Percentiles rank a stretch among this genome's conserved stretches.
These are phyloP conservation scores for Phyllotreta striolata DNA, from an alignment of 2,888 invertebrate species.

Conservation along the genomic window DNA sequence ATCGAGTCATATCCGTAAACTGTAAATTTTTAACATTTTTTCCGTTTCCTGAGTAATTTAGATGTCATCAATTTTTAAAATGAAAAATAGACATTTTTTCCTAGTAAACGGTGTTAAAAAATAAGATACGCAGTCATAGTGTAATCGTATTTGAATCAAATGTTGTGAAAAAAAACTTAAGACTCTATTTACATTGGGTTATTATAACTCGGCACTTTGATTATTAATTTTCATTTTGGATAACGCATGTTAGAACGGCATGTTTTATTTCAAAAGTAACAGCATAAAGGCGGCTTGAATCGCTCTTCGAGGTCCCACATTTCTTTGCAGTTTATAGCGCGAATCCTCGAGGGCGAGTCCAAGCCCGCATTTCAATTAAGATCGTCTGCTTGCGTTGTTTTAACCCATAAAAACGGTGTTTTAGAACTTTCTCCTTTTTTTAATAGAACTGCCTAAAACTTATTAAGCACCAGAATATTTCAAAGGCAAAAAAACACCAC, in stretches of 20 bases:
- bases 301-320: no score
- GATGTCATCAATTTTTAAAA: conserved; percentile 31
- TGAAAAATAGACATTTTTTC: conserved; percentile 31
- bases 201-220: conserved; percentile 2
- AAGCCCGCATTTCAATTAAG: no score
- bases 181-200: conserved; percentile 22
- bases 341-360: no score
- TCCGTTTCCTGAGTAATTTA: conserved; percentile 27
- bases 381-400: conserved; percentile 21
- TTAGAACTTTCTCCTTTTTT: conserved; percentile 28
- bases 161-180: conserved; percentile 30
- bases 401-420: conserved; percentile 17
- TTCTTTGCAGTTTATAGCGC: no score
- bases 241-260: neutral
- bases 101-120: conserved; percentile 25
- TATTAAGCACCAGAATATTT: conserved; percentile 26
- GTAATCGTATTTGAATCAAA: conserved; percentile 31
- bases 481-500: conserved; percentile 26
- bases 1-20: conserved; percentile 29
- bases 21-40: conserved; percentile 27
- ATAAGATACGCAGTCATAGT: conserved; percentile 29
- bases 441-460: conserved; percentile 35
- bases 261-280: no score
- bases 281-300: no score
- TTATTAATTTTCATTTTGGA: neutral